These are phyloP conservation scores for Glossophaga mutica DNA, from an alignment of 2,797 vertebrate species.

Conservation along the genomic window DNA sequence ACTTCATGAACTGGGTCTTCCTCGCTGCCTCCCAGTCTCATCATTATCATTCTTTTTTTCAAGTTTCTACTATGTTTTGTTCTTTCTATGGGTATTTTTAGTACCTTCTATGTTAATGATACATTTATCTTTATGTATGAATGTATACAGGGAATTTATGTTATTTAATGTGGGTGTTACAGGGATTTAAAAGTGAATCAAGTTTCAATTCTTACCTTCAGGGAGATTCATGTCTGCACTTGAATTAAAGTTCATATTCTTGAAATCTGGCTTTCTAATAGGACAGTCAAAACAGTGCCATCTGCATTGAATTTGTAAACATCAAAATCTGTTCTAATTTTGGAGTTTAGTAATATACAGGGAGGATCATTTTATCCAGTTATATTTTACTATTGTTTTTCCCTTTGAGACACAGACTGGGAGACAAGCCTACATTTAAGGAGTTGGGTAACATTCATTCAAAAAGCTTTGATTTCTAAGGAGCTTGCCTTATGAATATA, in stretches of 20 bases:
- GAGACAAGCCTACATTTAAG: slow-evolving; percentile 21
- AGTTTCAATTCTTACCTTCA: slow-evolving; percentile 9
- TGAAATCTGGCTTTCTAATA: slow-evolving; percentile 31
- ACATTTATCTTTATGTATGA: neutral
- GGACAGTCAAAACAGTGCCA: slow-evolving; percentile 37
- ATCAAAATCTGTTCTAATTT: slow-evolving; percentile 53
- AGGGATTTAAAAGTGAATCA: neutral
- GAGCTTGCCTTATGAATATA: neutral
- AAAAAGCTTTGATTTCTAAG: slow-evolving; percentile 41
- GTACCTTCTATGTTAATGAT: neutral
- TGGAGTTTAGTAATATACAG: slow-evolving; percentile 28
- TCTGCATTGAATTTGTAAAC: slow-evolving; percentile 58
- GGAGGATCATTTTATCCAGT: slow-evolving; percentile 47
- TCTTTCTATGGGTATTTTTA: slow-evolving; percentile 24
- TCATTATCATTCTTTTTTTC: neutral
- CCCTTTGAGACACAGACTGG: neutral
- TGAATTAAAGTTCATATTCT: slow-evolving; percentile 20
- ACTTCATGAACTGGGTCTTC: neutral
- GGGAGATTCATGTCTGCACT: slow-evolving; percentile 13
- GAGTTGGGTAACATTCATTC: neutral
- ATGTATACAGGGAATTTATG: neutral
- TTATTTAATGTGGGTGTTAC: neutral
- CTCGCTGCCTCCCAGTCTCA: neutral
- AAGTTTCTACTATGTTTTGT: neutral
- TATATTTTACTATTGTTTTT: slow-evolving; percentile 28